Conservation (phyloP, 2,888 invertebrate genomes). For the Hyposoter dolosus region DNA sequence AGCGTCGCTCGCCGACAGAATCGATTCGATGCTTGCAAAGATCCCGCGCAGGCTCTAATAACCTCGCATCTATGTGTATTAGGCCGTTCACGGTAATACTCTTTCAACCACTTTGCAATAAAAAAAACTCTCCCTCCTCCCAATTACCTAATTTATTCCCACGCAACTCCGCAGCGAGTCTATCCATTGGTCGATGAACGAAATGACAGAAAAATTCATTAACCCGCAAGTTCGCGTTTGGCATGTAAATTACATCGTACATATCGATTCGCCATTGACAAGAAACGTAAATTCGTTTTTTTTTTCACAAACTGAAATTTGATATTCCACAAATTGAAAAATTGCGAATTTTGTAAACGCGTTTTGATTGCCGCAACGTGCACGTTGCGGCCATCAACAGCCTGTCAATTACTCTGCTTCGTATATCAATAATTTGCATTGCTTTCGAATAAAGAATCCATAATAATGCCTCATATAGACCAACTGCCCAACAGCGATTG, state of each 20-base stretch:
- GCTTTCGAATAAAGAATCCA: background rate
- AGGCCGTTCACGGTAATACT: slow-evolving; percentile 6
- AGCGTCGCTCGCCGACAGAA: slow-evolving; percentile 35
- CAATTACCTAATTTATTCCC: background rate
- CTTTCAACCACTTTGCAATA: background rate
- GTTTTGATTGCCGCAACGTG: too few species aligned
- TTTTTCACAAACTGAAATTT: background rate
- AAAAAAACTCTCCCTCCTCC: background rate
- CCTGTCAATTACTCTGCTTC: background rate
- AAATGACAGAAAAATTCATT: background rate
- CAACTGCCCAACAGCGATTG: background rate
- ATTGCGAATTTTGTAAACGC: too few species aligned
- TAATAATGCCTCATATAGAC: slow-evolving; percentile 5
- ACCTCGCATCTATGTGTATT: slow-evolving; percentile 12
- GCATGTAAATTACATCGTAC: background rate
- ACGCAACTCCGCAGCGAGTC: background rate
- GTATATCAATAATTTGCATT: background rate
- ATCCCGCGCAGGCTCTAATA: slow-evolving; percentile 37
- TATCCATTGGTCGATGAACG: background rate
- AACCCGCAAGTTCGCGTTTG: background rate
- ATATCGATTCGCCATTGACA: background rate
- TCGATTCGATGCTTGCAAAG: slow-evolving; percentile 51
- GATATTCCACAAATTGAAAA: too few species aligned
- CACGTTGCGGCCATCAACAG: too few species aligned
- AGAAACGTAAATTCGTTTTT: background rate